Conservation (phyloP, 64 coral and sea anemone species). For the Orbicella faveolata region DNA sequence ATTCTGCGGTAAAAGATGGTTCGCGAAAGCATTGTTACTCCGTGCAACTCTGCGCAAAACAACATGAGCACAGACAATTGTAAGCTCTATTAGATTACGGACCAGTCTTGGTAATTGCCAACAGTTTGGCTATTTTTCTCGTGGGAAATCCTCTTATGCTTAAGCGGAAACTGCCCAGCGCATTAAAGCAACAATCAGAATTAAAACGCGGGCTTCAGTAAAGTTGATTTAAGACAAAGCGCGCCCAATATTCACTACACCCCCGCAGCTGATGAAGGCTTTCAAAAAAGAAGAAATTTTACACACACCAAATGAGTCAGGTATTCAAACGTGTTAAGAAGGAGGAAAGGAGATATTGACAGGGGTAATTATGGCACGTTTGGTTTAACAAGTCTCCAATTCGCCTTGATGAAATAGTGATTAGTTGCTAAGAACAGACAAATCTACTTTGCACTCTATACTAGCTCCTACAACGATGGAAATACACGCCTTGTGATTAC, state of each 20-base stretch:
- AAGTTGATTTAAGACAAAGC: conserved; percentile 19
- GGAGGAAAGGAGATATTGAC: not conserved
- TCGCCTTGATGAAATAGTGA: not conserved
- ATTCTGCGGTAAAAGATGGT: not conserved
- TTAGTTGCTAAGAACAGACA: not conserved
- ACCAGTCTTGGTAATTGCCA: conserved; percentile 22
- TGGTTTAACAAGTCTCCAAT: not conserved
- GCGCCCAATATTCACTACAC: not conserved
- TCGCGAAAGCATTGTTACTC: not conserved
- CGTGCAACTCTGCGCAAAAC: conserved; percentile 18
- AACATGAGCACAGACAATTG: conserved; percentile 45
- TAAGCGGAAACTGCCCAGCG: not conserved
- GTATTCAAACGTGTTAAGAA: conserved; percentile 4
- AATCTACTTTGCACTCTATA: not conserved
- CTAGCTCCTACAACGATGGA: not conserved
- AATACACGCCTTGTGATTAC: not conserved
- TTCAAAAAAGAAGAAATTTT: conserved; percentile 43
- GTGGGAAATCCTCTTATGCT: conserved; percentile 48
- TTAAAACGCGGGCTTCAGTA: not conserved
- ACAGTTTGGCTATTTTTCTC: conserved; percentile 38
- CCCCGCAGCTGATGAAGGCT: conserved; percentile 27
- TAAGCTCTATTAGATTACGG: conserved; percentile 38
- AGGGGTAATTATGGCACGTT: not conserved
- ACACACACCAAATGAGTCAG: conserved; percentile 19
- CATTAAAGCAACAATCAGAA: conserved; percentile 33